Evolutionary conservation across 92 coral and sea anemone genomes (phyloP), one percentile per base, ranked within the genome.

Genomic region (Zoanthus sansibaricus): DNA sequence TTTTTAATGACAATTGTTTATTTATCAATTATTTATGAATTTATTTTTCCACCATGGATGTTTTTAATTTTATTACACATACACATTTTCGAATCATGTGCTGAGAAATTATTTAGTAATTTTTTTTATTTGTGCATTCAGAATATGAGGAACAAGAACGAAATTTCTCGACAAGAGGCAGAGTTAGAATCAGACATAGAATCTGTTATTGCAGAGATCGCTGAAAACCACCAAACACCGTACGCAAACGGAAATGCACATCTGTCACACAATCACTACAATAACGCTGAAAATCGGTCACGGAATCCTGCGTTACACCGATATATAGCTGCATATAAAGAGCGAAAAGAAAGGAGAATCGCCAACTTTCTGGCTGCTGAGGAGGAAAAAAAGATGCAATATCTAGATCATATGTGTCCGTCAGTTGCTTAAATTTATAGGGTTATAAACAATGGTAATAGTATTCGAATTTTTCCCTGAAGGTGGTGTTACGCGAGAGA

Each of bases 171-270:
- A 62, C 37, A 42, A 52, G 87, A 87, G 87, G 89, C 85, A 10
- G 98, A 96, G 86, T 91, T 90, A 47, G 98, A 95, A 46, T 79
- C 91, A 68, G 98, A 95, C 59, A 48, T 95, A 18, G 90, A 93
- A 48, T 88, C 90, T 79, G 97, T 93, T 16, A 80, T 93, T 14
- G 91, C 92, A 9, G 86, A 94, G 79, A 71, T 86, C 9, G 73
- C 85, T 16, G 91, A 16, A 88, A 87, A 78, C 44, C 25, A 73
- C 44, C 25, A 73, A 9, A 31, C 61, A 15, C 58, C 89, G 11
- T 5, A 51, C 6, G 25, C 86, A 33, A 90, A 87, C 71, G 93
- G 93, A 44, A 90, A 82, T 31, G 90, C 88, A 12, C 16, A 37
- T 73, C 78, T 4, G 56, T 55, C 84, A 25, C 72, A 75, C 72